Percentiles rank a stretch among this genome's conserved stretches.
phyloP scores from a whole-genome alignment of 2,888 invertebrate genomes.

The Apodemia mormo region DNA sequence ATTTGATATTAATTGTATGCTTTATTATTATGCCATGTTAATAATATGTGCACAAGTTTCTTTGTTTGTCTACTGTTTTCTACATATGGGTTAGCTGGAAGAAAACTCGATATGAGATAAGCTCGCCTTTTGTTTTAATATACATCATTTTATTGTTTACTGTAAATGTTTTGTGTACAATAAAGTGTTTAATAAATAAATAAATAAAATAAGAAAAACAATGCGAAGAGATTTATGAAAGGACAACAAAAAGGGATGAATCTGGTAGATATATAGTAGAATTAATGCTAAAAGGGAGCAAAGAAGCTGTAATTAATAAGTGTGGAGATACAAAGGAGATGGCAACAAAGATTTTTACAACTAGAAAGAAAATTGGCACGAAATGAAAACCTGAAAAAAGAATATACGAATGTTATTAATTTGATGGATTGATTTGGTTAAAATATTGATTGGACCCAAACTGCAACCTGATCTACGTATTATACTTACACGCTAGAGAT shows the following conservation, averaged over 20 bases:
- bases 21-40: no score
- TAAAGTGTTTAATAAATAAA: no score
- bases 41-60: no score
- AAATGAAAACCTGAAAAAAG: conserved; percentile 24
- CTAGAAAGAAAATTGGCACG: conserved; percentile 25
- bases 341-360: not conserved
- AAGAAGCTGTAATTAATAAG: not conserved
- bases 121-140: no score
- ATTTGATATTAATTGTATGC: no score
- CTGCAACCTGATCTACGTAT: conserved; percentile 40
- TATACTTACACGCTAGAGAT: conserved; percentile 39
- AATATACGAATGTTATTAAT: conserved; percentile 32
- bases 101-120: no score
- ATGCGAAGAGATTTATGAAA: not conserved
- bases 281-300: not conserved
- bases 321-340: not conserved
- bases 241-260: not conserved
- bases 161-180: no score
- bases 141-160: no score
- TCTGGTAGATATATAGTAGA: not conserved
- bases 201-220: no score
- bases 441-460: conserved; percentile 38
- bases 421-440: no score
- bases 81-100: no score
- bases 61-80: no score